A percentile compares a stretch with the other conserved stretches of the same genome.
phyloP scores from a whole-genome alignment of 2,888 invertebrate genomes.

The Cepaea hortensis region DNA sequence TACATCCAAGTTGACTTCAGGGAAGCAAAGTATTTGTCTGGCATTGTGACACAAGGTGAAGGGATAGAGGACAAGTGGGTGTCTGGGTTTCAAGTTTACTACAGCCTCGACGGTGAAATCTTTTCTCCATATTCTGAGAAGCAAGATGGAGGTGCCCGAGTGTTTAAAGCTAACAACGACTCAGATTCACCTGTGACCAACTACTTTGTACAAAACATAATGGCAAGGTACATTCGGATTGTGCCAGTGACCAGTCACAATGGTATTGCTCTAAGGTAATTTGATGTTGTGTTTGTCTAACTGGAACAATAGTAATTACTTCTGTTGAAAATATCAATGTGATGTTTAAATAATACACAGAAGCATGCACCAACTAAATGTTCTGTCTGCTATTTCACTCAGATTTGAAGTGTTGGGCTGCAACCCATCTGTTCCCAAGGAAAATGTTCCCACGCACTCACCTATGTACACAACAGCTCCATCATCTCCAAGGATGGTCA shows the following conservation, averaged over 20 bases:
- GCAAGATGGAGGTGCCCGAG: constrained; percentile 40
- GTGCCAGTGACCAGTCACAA: constrained; percentile 42
- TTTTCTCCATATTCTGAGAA: constrained; percentile 57
- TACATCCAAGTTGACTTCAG: constrained; percentile 61
- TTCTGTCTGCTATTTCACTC: no score
- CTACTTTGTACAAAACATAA: constrained; percentile 46
- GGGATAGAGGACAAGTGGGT: constrained; percentile 61
- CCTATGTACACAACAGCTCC: no score
- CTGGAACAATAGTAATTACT: no score
- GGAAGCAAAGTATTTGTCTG: constrained; percentile 57
- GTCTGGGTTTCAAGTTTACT: constrained; percentile 57
- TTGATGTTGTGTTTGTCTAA: no score
- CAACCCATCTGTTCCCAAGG: no score
- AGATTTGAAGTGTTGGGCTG: no score
- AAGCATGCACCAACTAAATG: no score
- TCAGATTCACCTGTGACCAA: constrained; percentile 37
- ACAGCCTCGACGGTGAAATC: constrained; percentile 59
- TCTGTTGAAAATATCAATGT: no score
- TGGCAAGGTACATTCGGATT: constrained; percentile 47
- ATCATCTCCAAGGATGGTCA: no score
- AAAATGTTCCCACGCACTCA: no score
- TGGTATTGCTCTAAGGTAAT: no score
- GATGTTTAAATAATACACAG: no score
- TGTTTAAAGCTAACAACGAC: constrained; percentile 49
- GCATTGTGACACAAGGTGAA: constrained; percentile 62